Evolutionary conservation across 37 sponge, comb jelly and placozoan species (phyloP).

Genomic region (Spongia lamella): DNA sequence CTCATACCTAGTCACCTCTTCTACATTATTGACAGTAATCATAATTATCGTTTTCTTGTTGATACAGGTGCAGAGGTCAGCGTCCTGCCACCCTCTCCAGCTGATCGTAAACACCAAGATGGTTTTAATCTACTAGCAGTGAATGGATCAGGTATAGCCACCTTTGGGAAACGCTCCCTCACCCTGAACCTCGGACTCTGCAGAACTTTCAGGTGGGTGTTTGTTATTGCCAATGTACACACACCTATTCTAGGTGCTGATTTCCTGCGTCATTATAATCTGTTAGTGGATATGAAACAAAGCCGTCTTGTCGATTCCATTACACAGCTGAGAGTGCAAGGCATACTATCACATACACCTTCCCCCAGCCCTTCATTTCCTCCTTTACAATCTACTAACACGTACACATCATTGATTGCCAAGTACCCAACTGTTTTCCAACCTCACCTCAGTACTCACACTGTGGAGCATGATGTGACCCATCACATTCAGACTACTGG

Average conservation of each 20-base stretch:
- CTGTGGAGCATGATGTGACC: constrained; percentile 16
- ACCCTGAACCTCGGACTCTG: constrained; percentile 72
- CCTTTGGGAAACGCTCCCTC: constrained; percentile 57
- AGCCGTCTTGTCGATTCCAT: constrained; percentile 2
- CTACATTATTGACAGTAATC: constrained; percentile 2
- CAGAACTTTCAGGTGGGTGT: constrained; percentile 38
- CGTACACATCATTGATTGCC: constrained; percentile 32
- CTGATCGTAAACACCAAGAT: constrained; percentile 8
- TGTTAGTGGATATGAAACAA: background rate
- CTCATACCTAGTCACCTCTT: constrained; percentile 9
- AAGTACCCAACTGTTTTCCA: constrained; percentile 49
- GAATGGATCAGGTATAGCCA: constrained; percentile 39
- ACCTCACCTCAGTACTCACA: too few relatives aligned
- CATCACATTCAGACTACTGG: constrained; percentile 41
- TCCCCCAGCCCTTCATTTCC: constrained; percentile 18
- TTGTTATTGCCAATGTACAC: constrained; percentile 65
- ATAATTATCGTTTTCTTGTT: background rate
- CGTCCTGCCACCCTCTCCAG: constrained; percentile 5
- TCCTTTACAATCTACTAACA: constrained; percentile 20
- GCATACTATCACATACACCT: constrained; percentile 25
- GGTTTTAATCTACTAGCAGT: constrained; percentile 29
- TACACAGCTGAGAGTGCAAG: constrained; percentile 32
- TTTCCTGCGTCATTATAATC: constrained; percentile 7
- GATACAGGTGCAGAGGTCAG: constrained; percentile 28
- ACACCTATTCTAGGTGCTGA: constrained; percentile 70